Evolutionary conservation across 2,888 invertebrate species (phyloP).

Genomic region (Keiferia lycopersicella): DNA sequence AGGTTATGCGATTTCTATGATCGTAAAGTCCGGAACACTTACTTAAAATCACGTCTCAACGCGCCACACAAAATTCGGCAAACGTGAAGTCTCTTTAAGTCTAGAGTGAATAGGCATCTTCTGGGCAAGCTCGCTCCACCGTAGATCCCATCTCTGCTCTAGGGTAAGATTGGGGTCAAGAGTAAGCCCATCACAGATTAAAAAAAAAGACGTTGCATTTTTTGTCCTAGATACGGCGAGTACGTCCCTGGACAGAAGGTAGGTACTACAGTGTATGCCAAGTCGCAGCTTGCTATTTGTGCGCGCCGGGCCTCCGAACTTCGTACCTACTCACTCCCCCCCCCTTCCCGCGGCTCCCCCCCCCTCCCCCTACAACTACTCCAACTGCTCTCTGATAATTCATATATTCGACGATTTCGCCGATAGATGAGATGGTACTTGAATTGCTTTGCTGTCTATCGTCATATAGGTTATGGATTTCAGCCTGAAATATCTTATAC

Average conservation of each 20-base stretch:
- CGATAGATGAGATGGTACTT: conserved; percentile 36
- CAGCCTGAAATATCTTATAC: not conserved
- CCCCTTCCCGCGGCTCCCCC: conserved; percentile 48
- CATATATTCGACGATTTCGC: conserved; percentile 51
- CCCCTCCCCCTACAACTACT: conserved; percentile 39
- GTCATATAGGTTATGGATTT: conserved; percentile 27
- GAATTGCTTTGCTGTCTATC: conserved; percentile 32
- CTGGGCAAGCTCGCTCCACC: too few species aligned
- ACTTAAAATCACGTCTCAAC: too few species aligned
- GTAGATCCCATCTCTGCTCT: too few species aligned
- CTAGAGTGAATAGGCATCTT: too few species aligned
- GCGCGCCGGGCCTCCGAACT: conserved; percentile 59
- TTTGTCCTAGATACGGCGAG: conserved; percentile 33
- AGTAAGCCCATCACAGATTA: too few species aligned
- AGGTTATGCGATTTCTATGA: too few species aligned
- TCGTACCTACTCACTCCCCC: conserved; percentile 54
- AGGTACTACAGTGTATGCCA: conserved; percentile 72
- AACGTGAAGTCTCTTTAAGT: too few species aligned
- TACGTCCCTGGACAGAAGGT: conserved; percentile 64
- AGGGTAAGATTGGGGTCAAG: too few species aligned
- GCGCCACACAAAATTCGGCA: too few species aligned
- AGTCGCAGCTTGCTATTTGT: conserved; percentile 76
- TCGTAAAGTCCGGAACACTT: too few species aligned
- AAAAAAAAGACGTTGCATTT: too few species aligned
- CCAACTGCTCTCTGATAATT: conserved; percentile 50